Evolutionary conservation across 2,797 vertebrate genomes (phyloP).

Genomic region (Hypotaenidia okinawae): DNA sequence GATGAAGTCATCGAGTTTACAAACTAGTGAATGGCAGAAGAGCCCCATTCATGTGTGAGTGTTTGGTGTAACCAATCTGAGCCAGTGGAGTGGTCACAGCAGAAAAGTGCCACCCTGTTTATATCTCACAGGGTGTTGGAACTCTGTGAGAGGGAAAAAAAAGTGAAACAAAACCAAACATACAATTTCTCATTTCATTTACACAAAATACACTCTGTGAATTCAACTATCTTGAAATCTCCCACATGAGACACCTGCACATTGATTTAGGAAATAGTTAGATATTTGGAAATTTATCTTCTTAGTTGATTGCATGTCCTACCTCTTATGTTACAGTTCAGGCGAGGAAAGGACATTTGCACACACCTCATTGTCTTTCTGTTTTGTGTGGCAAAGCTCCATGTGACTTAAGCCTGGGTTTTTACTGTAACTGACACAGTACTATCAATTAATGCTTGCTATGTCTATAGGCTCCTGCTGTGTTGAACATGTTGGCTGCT

Average conservation of each 20-base stretch:
- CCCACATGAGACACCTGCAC: neutral
- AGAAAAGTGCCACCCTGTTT: neutral
- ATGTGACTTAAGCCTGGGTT: neutral
- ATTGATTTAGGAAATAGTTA: neutral
- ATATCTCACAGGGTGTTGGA: neutral
- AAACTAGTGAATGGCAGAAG: neutral
- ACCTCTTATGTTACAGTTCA: rapidly evolving
- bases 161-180: neutral
- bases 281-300: neutral
- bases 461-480: neutral
- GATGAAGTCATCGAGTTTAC: neutral
- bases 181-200: neutral
- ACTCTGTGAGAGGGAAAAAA: rapidly evolving
- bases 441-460: neutral
- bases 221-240: neutral
- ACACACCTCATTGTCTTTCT: neutral
- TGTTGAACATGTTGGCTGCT: neutral
- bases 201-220: neutral
- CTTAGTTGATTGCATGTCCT: neutral
- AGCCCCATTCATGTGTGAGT: rapidly evolving
- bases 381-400: neutral
- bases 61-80: neutral
- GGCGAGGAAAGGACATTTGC: neutral
- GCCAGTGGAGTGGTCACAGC: neutral
- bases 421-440: neutral